phyloP scores from a whole-genome alignment of 2,888 invertebrate genomes.

The Zonitis immaculata region DNA sequence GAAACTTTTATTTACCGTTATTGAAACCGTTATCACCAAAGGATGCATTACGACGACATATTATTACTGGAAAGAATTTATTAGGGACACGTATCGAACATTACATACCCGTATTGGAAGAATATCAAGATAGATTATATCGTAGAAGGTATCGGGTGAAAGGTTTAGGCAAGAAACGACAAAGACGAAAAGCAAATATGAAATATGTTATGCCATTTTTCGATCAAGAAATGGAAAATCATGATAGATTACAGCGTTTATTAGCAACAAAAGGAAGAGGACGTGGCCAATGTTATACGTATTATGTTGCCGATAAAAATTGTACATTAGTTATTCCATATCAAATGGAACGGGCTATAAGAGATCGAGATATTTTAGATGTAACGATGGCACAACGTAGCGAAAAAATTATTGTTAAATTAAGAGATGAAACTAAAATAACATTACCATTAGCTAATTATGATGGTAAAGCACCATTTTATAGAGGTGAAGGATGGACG shows the following conservation, averaged over 20 bases:
- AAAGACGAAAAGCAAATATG: slow-evolving; percentile 39
- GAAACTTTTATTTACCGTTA: slow-evolving; percentile 77
- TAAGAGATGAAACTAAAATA: slow-evolving; percentile 65
- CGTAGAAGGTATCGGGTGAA: slow-evolving; percentile 41
- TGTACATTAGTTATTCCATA: slow-evolving; percentile 70
- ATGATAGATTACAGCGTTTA: slow-evolving; percentile 41
- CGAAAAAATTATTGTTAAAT: slow-evolving; percentile 66
- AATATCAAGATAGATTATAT: slow-evolving; percentile 37
- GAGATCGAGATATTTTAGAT: slow-evolving; percentile 71
- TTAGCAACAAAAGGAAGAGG: slow-evolving; percentile 55
- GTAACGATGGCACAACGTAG: slow-evolving; percentile 71
- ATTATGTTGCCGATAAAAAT: slow-evolving; percentile 66
- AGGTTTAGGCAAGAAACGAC: slow-evolving; percentile 42
- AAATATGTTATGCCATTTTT: slow-evolving; percentile 42
- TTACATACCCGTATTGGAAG: slow-evolving; percentile 71
- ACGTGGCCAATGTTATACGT: slow-evolving; percentile 61
- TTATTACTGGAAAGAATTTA: slow-evolving; percentile 73
- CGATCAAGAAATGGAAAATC: slow-evolving; percentile 43
- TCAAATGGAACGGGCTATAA: slow-evolving; percentile 68
- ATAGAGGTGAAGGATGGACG: slow-evolving; percentile 68
- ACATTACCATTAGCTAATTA: slow-evolving; percentile 55
- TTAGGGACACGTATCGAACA: slow-evolving; percentile 66
- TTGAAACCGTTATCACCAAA: slow-evolving; percentile 76
- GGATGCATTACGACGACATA: slow-evolving; percentile 74
- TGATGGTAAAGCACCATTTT: slow-evolving; percentile 51